Percentiles rank a stretch among this genome's conserved stretches.
These are phyloP conservation scores for Podargus strigoides DNA, from an alignment of 2,797 vertebrate species.

Conservation along the genomic window DNA sequence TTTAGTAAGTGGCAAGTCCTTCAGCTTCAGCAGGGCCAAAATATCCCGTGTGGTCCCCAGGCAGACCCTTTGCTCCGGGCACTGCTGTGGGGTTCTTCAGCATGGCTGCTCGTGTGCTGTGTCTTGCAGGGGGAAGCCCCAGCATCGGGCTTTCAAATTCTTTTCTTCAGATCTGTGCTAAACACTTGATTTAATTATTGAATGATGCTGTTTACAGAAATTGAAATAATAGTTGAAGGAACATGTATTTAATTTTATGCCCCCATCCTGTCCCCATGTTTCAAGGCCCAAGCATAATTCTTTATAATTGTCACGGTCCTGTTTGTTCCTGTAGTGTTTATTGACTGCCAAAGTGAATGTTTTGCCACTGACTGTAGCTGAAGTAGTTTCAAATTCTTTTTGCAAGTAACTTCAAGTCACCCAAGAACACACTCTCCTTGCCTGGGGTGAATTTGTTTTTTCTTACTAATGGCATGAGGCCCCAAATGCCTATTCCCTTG, in stretches of 20 bases:
- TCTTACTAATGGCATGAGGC: neutral
- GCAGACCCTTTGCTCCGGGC: neutral
- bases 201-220: neutral
- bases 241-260: neutral
- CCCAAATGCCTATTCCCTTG: neutral
- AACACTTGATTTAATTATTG: neutral
- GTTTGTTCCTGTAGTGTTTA: neutral
- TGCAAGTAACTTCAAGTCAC: constrained; percentile 11
- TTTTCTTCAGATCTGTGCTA: neutral
- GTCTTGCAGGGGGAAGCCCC: neutral
- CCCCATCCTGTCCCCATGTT: rapidly evolving
- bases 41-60: neutral
- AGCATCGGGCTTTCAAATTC: neutral
- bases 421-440: neutral
- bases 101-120: rapidly evolving
- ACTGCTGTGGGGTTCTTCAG: rapidly evolving
- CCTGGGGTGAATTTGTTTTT: neutral
- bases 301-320: neutral
- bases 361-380: neutral
- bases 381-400: neutral
- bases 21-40: neutral
- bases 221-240: neutral
- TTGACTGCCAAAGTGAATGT: neutral
- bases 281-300: neutral
- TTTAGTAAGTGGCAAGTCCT: neutral